Conservation (phyloP, 2,888 invertebrate species). For the Agrotis segetum region DNA sequence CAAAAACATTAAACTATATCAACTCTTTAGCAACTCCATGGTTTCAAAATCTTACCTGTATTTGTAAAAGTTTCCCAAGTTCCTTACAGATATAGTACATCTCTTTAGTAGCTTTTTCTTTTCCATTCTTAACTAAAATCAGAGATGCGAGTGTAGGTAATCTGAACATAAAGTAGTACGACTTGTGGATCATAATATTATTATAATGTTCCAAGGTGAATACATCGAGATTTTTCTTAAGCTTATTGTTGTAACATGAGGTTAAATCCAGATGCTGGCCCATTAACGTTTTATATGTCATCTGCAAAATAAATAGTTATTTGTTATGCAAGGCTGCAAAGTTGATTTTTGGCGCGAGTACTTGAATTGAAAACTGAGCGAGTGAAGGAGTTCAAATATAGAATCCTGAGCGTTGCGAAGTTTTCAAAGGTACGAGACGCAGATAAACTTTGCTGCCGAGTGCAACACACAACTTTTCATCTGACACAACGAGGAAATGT, state of each 20-base stretch:
- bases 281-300: background rate
- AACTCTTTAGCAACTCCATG: too few relatives aligned
- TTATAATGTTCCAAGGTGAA: slow-evolving; percentile 9
- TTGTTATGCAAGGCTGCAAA: too few relatives aligned
- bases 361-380: too few relatives aligned
- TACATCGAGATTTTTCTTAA: slow-evolving; percentile 22
- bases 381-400: too few relatives aligned
- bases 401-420: too few relatives aligned
- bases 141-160: slow-evolving; percentile 22
- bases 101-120: slow-evolving; percentile 20
- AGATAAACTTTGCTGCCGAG: too few relatives aligned
- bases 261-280: slow-evolving; percentile 29
- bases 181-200: slow-evolving; percentile 11
- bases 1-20: too few relatives aligned
- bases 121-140: slow-evolving; percentile 30
- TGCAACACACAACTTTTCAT: too few relatives aligned
- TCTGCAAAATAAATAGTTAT: slow-evolving; percentile 28
- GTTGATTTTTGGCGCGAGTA: too few relatives aligned
- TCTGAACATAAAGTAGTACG: background rate
- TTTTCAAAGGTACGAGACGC: too few relatives aligned
- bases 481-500: too few relatives aligned
- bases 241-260: slow-evolving; percentile 17
- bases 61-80: slow-evolving; percentile 32
- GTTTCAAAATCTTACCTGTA: slow-evolving; percentile 21
- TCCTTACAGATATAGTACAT: slow-evolving; percentile 21